Evolutionary conservation across 2,113 vertebrate genomes (phyloP).

Genomic region (Cebidichthys violaceus): DNA sequence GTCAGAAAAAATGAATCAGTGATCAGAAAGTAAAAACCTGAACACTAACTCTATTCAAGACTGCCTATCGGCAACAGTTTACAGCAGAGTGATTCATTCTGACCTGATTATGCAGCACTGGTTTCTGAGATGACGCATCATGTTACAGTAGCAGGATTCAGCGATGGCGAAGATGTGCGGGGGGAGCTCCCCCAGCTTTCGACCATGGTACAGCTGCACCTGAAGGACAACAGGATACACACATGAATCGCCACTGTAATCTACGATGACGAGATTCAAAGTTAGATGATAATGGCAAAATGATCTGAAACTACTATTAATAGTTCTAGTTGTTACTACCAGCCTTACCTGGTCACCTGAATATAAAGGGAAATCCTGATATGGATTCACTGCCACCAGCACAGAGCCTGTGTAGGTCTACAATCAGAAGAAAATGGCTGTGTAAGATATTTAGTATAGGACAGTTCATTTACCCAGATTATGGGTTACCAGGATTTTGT

Average conservation of each 20-base stretch:
- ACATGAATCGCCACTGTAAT: neutral
- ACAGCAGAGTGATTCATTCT: neutral
- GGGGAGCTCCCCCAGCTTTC: conserved; percentile 88
- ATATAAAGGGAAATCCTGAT: conserved; percentile 90
- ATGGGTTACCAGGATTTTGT: neutral
- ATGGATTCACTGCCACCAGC: conserved; percentile 94
- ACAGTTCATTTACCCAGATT: neutral
- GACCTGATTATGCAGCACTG: conserved; percentile 97
- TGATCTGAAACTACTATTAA: no score
- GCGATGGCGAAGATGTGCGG: conserved; percentile 94
- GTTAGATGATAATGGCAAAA: neutral
- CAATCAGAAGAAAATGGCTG: neutral
- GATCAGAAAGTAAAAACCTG: neutral
- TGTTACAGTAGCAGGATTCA: conserved; percentile 90
- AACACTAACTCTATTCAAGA: neutral
- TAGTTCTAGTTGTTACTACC: conserved; percentile 39
- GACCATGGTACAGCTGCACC: conserved; percentile 85
- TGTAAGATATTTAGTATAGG: neutral
- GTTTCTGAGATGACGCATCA: conserved; percentile 86
- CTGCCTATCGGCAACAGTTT: no score
- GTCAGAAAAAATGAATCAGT: neutral
- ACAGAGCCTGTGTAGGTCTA: conserved; percentile 95
- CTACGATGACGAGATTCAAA: neutral
- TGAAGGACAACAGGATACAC: conserved; percentile 15
- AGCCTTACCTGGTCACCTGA: conserved; percentile 86